These are phyloP conservation scores for Leucophenga maculata DNA, from an alignment of 2,888 invertebrate genomes.

Conservation along the genomic window DNA sequence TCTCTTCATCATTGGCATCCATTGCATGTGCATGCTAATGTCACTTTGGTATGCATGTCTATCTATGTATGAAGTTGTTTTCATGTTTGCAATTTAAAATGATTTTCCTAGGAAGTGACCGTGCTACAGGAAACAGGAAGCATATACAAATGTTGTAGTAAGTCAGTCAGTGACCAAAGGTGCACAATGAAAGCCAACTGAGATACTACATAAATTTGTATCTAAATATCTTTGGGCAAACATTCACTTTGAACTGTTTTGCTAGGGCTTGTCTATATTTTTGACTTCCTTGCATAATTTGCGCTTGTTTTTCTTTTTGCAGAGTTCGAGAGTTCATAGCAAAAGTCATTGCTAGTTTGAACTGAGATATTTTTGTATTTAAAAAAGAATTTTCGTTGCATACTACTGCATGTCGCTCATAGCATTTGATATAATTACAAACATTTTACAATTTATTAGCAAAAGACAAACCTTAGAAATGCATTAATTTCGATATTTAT, in stretches of 20 bases:
- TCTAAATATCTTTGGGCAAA: conserved; percentile 18
- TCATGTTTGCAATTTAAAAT: conserved; percentile 61
- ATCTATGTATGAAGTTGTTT: conserved; percentile 31
- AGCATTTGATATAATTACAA: background rate
- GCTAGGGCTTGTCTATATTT: background rate
- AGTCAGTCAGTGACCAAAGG: conserved; percentile 44
- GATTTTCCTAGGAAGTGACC: conserved; percentile 58
- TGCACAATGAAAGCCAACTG: conserved; percentile 40
- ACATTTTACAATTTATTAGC: background rate
- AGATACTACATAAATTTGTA: conserved; percentile 24
- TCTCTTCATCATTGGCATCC: too few species aligned
- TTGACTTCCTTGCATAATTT: conserved; percentile 21
- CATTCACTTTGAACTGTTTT: background rate
- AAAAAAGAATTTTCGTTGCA: conserved; percentile 36
- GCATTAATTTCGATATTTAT: conserved; percentile 6
- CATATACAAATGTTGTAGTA: conserved; percentile 35
- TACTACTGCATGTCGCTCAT: conserved; percentile 35
- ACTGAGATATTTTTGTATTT: conserved; percentile 12
- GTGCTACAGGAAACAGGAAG: conserved; percentile 62
- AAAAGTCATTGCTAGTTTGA: conserved; percentile 49
- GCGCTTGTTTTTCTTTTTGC: background rate
- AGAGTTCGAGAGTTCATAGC: conserved; percentile 28
- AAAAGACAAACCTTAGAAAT: background rate
- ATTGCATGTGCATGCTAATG: conserved; percentile 57
- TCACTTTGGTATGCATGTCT: conserved; percentile 52